Percentiles rank a stretch among this genome's conserved stretches.
These are phyloP conservation scores for Diadema setosum DNA, from an alignment of 35 echinoderm and acorn worm genomes.

Conservation along the genomic window DNA sequence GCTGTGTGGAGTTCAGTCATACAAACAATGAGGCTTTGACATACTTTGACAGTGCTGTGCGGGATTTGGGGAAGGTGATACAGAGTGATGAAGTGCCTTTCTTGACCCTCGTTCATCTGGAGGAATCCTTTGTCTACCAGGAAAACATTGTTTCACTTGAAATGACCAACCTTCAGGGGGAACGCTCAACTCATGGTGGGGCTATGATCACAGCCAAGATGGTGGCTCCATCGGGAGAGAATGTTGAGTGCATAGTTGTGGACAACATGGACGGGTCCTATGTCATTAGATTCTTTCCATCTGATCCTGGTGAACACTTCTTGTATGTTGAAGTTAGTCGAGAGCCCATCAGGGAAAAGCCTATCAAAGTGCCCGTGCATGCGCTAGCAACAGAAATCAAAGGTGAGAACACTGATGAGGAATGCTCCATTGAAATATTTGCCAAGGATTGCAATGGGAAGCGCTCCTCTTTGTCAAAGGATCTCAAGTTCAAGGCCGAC, in stretches of 20 bases:
- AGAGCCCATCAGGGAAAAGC: constrained; percentile 22
- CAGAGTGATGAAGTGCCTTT: constrained; percentile 35
- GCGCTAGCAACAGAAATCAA: constrained; percentile 19
- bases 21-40: constrained; percentile 30
- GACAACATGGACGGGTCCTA: constrained; percentile 53
- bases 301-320: not conserved
- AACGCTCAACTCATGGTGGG: constrained; percentile 10
- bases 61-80: constrained; percentile 37
- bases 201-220: constrained; percentile 13
- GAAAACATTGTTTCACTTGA: constrained; percentile 26
- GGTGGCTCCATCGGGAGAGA: not conserved
- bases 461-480: not conserved
- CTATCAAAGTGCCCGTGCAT: constrained; percentile 22
- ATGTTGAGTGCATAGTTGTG: constrained; percentile 2
- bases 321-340: constrained; percentile 18
- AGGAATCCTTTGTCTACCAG: constrained; percentile 32
- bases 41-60: not conserved
- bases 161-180: constrained; percentile 25
- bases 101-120: constrained; percentile 5
- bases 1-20: constrained; percentile 28
- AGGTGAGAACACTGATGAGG: constrained; percentile 9
- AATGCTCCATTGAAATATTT: constrained; percentile 19
- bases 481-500: constrained; percentile 30
- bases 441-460: constrained; percentile 29
- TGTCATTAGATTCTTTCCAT: constrained; percentile 18